Conservation (phyloP, 1,140 invertebrate species). For the Muscidifurax raptorellus region DNA sequence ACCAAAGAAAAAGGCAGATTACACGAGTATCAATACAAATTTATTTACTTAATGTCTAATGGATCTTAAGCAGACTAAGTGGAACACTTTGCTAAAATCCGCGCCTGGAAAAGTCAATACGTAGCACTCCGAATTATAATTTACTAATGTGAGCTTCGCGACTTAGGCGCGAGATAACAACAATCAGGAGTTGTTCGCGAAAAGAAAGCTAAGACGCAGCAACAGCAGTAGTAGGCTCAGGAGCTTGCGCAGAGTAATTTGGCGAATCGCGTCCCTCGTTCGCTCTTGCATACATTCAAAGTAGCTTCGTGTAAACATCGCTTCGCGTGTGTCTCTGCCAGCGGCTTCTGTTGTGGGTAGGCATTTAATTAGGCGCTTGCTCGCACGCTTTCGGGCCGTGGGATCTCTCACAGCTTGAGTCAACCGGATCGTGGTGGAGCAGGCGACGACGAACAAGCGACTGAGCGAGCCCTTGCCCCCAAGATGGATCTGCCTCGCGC, state of each 20-base stretch:
- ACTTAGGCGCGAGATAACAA: conserved; percentile 4
- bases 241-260: conserved; percentile 8
- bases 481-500: conserved; percentile 46
- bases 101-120: conserved; percentile 49
- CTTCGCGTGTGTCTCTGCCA: conserved; percentile 5
- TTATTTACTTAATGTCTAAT: background rate
- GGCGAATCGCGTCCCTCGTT: background rate
- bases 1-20: too few relatives aligned
- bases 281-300: conserved; percentile 39
- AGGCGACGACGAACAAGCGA: conserved; percentile 11
- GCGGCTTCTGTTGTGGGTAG: conserved; percentile 55
- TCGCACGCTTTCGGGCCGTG: conserved; percentile 49
- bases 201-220: conserved; percentile 6
- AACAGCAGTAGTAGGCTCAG: background rate
- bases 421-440: conserved; percentile 48
- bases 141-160: conserved; percentile 42
- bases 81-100: background rate
- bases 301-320: conserved; percentile 44
- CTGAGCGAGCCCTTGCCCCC: conserved; percentile 35
- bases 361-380: conserved; percentile 59
- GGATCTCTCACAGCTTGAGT: conserved; percentile 58
- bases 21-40: too few relatives aligned
- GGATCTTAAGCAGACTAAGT: background rate
- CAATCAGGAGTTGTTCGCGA: background rate
- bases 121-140: conserved; percentile 48